Base-by-base conservation (phyloP, 2,797 vertebrate genomes). In the Carduelis carduelis region DNA sequence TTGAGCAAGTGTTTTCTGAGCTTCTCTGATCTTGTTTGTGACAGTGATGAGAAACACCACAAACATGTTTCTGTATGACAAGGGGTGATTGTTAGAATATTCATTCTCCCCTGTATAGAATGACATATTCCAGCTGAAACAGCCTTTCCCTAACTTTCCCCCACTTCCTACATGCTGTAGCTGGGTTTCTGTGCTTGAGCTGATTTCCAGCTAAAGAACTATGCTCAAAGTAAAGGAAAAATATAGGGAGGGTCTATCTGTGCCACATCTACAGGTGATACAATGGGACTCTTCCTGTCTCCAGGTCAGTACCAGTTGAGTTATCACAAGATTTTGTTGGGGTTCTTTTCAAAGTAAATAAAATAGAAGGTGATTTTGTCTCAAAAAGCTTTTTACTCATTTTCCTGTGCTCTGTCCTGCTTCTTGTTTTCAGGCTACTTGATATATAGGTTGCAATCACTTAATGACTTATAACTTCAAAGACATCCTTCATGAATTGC, bases 91-190 rank as follows among this genome's bases (percentile, higher is more conserved):
- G 39, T 41, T 41, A 41, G 39, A 41, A 41, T 41, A 41, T 41
- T 41, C 39, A 41, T 41, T 41, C 39, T 41, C 39, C 39, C 14
- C 7, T 61, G 30, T 53, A 27, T 7, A 27, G 41, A 17, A 20
- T 0, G 0, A 24, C 1, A 3, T 22, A n/a, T 34, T 69, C 27
- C 44, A 49, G 44, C 47, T 79, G 70, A 89, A 93, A 87, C 41
- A 92, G n/a, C 19, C 28, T 66, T 77, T 60, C 53, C 34, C 44
- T 41, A 59, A 17, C 22, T 76, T 83, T 50, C 10, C 17, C 9
- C 5, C 3, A 0, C 2, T 71, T 76, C 47, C 47, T 17, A 0
- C 6, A 6, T 41, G 6, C 37, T 80, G 12, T 28, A 72, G 24
- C 37, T 57, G 37, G 16, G 9, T 24, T 83, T 78, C 57, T 47